Evolutionary conservation across 1,140 invertebrate species (phyloP).

Genomic region (Ylistrum balloti): DNA sequence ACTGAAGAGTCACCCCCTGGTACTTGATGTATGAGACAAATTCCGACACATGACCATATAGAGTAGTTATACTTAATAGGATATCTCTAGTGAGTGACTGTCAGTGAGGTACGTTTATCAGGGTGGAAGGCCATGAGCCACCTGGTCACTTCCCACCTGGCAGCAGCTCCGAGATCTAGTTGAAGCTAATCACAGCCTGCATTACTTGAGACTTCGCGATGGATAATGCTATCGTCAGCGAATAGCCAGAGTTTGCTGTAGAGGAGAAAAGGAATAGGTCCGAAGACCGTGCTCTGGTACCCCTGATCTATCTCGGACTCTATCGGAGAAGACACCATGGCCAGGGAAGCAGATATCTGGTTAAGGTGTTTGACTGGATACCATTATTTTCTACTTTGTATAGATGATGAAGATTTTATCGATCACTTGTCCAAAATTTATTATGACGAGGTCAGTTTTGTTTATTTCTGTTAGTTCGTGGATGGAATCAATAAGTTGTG

Average conservation of each 20-base stretch:
- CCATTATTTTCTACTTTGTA: slow-evolving; percentile 61
- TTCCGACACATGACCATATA: neutral
- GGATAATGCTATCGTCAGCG: slow-evolving; percentile 42
- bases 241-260: slow-evolving; percentile 8
- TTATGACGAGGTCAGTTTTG: neutral
- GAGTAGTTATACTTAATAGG: neutral
- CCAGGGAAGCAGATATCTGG: too few species aligned
- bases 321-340: slow-evolving; percentile 43
- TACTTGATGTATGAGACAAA: too few species aligned
- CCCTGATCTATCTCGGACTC: neutral
- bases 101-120: neutral
- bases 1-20: too few species aligned
- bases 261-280: neutral
- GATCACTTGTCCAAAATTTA: neutral
- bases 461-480: slow-evolving; percentile 48
- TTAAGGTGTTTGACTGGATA: slow-evolving; percentile 43
- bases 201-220: neutral
- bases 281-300: neutral
- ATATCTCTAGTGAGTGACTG: neutral
- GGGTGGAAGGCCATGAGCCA: slow-evolving; percentile 48
- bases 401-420: neutral
- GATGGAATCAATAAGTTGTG: neutral
- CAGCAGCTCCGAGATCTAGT: neutral
- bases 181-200: neutral
- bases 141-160: slow-evolving; percentile 7